A percentile compares a stretch with the other conserved stretches of the same genome.
These are phyloP conservation scores for Heterodera carotae DNA, from an alignment of 1,140 invertebrate species.

Conservation along the genomic window DNA sequence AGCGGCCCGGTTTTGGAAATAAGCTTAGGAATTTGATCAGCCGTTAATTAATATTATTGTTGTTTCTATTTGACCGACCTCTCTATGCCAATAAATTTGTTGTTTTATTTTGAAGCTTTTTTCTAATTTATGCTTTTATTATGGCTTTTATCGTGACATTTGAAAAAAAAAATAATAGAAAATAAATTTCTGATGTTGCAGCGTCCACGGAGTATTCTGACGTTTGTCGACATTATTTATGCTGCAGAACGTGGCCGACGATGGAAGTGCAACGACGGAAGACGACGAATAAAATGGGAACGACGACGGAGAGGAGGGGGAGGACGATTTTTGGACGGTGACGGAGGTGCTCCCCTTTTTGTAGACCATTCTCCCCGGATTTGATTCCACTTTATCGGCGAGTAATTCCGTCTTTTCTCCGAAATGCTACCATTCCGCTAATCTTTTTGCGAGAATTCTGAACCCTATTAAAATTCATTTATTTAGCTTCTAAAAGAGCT, in stretches of 20 bases:
- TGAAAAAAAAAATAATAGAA: too few species aligned
- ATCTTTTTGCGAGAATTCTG: not conserved
- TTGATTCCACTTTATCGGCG: too few species aligned
- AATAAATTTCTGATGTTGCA: too few species aligned
- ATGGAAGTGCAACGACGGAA: not conserved
- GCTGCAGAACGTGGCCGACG: not conserved
- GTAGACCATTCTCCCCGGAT: too few species aligned
- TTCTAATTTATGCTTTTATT: too few species aligned
- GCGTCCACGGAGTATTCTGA: not conserved
- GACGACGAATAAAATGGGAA: not conserved
- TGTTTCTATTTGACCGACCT: too few species aligned
- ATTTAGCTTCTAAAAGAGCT: constrained; percentile 41
- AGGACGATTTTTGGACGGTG: constrained; percentile 1
- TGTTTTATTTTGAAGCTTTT: too few species aligned
- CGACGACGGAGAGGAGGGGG: not conserved
- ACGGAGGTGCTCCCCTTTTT: not conserved
- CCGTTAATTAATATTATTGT: not conserved
- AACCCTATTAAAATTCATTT: not conserved
- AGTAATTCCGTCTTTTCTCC: too few species aligned
- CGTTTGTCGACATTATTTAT: not conserved
- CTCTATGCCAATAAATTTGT: too few species aligned
- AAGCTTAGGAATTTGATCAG: too few species aligned
- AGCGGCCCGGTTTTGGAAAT: not conserved
- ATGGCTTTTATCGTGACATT: too few species aligned
- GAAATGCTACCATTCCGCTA: too few species aligned